Conservation (phyloP, 2,888 invertebrate species). For the Cryptus viduatorius region DNA sequence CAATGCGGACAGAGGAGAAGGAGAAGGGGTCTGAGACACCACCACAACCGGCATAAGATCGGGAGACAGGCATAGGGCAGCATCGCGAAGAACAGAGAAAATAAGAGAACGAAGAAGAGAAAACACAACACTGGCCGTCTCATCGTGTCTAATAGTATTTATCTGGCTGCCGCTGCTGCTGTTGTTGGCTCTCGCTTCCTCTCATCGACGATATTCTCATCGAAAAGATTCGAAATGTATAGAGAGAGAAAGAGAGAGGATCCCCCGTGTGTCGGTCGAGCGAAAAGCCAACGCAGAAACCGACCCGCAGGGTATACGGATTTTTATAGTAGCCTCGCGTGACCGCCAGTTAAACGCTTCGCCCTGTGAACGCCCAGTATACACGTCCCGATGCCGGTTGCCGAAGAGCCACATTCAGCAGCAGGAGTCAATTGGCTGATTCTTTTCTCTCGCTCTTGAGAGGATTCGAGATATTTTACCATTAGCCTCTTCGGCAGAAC, state of each 20-base stretch:
- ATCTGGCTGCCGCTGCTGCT: slow-evolving; percentile 46
- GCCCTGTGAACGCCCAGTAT: slow-evolving; percentile 75
- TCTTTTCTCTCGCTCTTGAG: not conserved
- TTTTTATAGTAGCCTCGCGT: slow-evolving; percentile 82
- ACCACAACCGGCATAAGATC: slow-evolving; percentile 28
- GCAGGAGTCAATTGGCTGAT: slow-evolving; percentile 29
- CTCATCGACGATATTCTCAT: slow-evolving; percentile 2
- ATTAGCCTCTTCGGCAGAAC: slow-evolving; percentile 6
- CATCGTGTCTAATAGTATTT: slow-evolving; percentile 57
- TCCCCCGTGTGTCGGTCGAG: slow-evolving; percentile 3
- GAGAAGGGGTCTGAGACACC: slow-evolving; percentile 9
- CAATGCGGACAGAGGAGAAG: not conserved
- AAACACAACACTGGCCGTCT: slow-evolving; percentile 32
- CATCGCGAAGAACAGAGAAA: slow-evolving; percentile 6
- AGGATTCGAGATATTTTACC: slow-evolving; percentile 6
- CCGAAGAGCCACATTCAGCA: not conserved
- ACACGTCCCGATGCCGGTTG: slow-evolving; percentile 29
- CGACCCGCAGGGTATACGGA: slow-evolving; percentile 69
- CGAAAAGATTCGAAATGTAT: slow-evolving; percentile 22
- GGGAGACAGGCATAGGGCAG: slow-evolving; percentile 23
- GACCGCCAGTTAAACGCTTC: slow-evolving; percentile 81
- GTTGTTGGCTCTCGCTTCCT: slow-evolving; percentile 15
- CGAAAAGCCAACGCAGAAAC: slow-evolving; percentile 45
- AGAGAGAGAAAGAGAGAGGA: slow-evolving; percentile 23
- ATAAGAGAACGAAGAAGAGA: slow-evolving; percentile 2